A percentile compares a stretch with the other conserved stretches of the same genome.
Evolutionary conservation across 1,140 invertebrate species (phyloP).

Genomic region (Forficula auricularia): DNA sequence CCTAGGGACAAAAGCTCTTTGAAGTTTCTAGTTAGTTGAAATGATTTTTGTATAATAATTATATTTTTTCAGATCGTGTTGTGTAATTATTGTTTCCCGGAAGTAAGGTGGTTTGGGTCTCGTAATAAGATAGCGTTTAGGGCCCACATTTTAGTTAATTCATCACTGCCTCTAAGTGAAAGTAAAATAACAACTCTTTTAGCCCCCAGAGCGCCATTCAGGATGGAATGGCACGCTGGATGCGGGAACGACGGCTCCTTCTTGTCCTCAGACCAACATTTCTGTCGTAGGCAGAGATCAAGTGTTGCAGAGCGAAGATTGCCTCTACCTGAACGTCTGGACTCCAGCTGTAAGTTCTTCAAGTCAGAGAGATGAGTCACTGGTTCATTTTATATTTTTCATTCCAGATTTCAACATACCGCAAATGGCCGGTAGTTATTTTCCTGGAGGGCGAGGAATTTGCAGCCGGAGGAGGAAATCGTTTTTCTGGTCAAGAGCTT

Average conservation of each 20-base stretch:
- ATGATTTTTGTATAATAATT: no score
- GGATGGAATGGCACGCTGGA: constrained; percentile 30
- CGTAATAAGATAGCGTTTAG: background rate
- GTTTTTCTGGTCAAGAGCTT: constrained; percentile 41
- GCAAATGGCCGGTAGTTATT: constrained; percentile 34
- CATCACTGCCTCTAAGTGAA: background rate
- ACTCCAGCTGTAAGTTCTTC: constrained; percentile 28
- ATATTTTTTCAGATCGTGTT: background rate
- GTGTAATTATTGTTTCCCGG: background rate
- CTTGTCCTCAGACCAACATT: constrained; percentile 29
- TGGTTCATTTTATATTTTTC: no score
- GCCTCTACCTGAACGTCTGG: constrained; percentile 36
- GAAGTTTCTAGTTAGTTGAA: no score
- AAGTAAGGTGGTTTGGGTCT: no score
- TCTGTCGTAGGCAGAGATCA: background rate
- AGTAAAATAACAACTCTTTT: background rate
- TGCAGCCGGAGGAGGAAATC: constrained; percentile 25
- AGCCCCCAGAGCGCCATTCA: constrained; percentile 28
- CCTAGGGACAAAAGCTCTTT: no score
- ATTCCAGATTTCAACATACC: background rate
- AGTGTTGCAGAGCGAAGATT: constrained; percentile 28
- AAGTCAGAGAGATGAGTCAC: background rate
- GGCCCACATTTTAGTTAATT: background rate
- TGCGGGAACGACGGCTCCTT: constrained; percentile 27
- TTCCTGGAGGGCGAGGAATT: constrained; percentile 37